These are phyloP conservation scores for Crocodylus rhombifer DNA, from an alignment of 2,797 vertebrate species.

Conservation along the genomic window DNA sequence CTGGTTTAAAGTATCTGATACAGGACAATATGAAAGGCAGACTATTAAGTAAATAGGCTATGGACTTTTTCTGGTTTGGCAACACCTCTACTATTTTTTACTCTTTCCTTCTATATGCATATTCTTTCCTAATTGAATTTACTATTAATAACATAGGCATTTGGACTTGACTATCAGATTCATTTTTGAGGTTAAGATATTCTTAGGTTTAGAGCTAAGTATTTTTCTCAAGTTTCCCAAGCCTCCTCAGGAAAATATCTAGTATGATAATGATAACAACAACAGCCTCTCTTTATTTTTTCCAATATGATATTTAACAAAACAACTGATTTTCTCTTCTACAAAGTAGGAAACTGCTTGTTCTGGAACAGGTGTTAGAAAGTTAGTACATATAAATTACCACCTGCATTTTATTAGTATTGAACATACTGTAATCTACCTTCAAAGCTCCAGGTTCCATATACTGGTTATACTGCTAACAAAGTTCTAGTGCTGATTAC, in stretches of 20 bases:
- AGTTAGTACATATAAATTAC: not conserved
- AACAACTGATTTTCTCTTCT: not conserved
- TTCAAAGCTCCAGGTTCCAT: not conserved
- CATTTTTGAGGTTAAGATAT: not conserved
- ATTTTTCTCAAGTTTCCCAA: not conserved
- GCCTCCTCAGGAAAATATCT: not conserved
- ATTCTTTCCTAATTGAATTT: not conserved
- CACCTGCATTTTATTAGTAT: not conserved
- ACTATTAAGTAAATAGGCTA: not conserved
- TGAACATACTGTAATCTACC: not conserved
- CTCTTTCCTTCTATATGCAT: not conserved
- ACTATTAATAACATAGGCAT: not conserved
- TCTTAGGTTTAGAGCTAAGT: conserved; percentile 29
- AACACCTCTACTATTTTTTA: not conserved
- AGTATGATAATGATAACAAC: not conserved
- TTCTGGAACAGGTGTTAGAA: not conserved
- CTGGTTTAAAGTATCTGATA: not conserved
- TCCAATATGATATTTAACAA: not conserved
- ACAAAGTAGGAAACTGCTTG: not conserved
- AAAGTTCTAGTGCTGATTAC: too few relatives aligned
- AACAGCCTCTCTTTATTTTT: not conserved
- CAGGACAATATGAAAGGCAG: not conserved
- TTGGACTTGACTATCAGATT: not conserved
- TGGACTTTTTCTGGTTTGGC: not conserved
- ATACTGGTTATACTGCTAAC: not conserved